Conservation (phyloP, 1,140 invertebrate genomes). For the Temnothorax longispinosus region DNA sequence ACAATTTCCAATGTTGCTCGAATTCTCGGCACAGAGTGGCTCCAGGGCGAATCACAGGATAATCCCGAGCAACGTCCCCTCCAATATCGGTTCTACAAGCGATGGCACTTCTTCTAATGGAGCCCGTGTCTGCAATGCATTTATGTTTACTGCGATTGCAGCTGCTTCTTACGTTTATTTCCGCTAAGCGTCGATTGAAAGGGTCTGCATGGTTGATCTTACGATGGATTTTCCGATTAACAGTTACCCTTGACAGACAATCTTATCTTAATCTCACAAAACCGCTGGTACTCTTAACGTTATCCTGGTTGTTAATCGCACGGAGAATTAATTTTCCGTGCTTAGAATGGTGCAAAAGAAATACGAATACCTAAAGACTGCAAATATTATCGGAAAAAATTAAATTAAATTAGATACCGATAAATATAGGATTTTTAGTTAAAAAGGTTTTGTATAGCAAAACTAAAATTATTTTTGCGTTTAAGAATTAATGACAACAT, state of each 20-base stretch:
- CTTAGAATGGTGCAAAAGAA: not conserved
- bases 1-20: slow-evolving; percentile 60
- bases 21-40: slow-evolving; percentile 21
- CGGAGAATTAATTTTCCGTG: not conserved
- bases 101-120: slow-evolving; percentile 57
- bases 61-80: slow-evolving; percentile 40
- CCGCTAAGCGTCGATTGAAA: not conserved
- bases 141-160: slow-evolving; percentile 53
- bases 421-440: not conserved
- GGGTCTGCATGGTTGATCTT: slow-evolving; percentile 16
- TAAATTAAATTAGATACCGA: not conserved
- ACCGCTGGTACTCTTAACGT: not conserved
- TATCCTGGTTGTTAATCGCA: not conserved
- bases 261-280: not conserved
- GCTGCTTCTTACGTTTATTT: slow-evolving; percentile 34
- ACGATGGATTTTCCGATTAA: not conserved
- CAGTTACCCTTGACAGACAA: not conserved
- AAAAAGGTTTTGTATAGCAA: not conserved
- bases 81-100: slow-evolving; percentile 55
- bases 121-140: slow-evolving; percentile 36
- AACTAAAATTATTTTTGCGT: not conserved
- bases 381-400: not conserved
- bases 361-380: not conserved
- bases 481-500: not conserved
- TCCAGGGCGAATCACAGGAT: slow-evolving; percentile 39